phyloP scores from a whole-genome alignment of 2,888 invertebrate genomes.

The Ethmia dodecea region DNA sequence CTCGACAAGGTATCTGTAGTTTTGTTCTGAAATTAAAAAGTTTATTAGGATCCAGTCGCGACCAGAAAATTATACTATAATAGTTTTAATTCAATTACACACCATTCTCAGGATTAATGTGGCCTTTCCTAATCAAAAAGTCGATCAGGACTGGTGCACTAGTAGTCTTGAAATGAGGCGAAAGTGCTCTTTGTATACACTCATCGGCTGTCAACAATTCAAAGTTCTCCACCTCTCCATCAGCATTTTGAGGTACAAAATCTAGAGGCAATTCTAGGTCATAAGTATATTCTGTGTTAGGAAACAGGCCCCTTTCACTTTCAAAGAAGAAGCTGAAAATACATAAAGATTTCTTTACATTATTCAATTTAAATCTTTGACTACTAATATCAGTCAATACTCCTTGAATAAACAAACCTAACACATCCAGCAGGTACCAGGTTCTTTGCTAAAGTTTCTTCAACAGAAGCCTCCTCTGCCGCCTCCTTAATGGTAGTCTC shows the following conservation, averaged over 20 bases:
- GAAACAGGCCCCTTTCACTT: constrained; percentile 94
- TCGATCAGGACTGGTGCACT: constrained; percentile 94
- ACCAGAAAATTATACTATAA: too few species aligned
- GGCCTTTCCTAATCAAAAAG: constrained; percentile 94
- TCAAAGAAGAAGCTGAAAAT: constrained; percentile 89
- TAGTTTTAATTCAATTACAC: too few species aligned
- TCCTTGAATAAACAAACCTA: too few species aligned
- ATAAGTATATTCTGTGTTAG: constrained; percentile 96
- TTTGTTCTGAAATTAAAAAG: constrained; percentile 83
- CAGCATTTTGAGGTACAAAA: constrained; percentile 94
- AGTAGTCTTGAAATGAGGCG: constrained; percentile 94
- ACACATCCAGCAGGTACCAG: constrained; percentile 88
- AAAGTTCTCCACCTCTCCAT: constrained; percentile 96
- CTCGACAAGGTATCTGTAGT: constrained; percentile 90
- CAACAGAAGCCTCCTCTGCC: constrained; percentile 95
- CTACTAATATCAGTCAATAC: too few species aligned
- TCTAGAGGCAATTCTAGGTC: constrained; percentile 94
- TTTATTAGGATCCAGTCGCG: too few species aligned
- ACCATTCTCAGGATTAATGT: constrained; percentile 94
- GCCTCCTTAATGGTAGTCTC: constrained; percentile 97
- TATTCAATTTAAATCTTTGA: too few species aligned
- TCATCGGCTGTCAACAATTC: constrained; percentile 90
- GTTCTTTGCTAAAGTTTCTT: constrained; percentile 85
- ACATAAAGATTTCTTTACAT: not conserved
- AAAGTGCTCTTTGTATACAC: constrained; percentile 87